phyloP scores from a whole-genome alignment of 2,113 vertebrate species.

The Neoarius graeffei region DNA sequence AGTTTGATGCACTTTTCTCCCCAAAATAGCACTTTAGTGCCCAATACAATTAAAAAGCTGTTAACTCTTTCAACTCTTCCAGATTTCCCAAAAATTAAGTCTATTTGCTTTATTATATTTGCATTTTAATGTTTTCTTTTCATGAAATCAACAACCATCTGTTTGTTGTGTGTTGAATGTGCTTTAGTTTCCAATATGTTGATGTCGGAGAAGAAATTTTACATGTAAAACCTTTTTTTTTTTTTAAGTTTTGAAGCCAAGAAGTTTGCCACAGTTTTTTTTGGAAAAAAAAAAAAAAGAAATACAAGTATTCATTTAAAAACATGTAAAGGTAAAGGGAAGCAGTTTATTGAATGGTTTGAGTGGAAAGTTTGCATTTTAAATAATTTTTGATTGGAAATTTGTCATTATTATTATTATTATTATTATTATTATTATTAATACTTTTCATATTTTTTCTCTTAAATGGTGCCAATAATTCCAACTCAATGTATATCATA shows the following conservation, averaged over 20 bases:
- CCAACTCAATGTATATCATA: background rate
- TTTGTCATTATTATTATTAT: background rate
- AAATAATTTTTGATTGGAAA: background rate
- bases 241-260: background rate
- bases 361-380: no score
- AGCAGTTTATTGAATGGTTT: background rate
- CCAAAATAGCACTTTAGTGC: background rate
- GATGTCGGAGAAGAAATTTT: background rate
- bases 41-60: background rate
- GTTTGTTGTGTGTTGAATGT: background rate
- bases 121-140: background rate
- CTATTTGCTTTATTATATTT: background rate
- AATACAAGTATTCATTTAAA: background rate
- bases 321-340: background rate
- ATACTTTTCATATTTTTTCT: background rate
- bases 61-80: background rate
- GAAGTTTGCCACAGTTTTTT: background rate
- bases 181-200: background rate
- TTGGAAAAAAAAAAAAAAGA: background rate
- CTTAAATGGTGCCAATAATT: background rate
- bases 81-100: background rate
- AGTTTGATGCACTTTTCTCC: background rate
- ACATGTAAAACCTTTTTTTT: background rate
- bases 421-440: no score
- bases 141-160: background rate